A percentile compares a stretch with the other conserved stretches of the same genome.
Evolutionary conservation across 2,797 vertebrate species (phyloP).

Genomic region (Loris lydekkerianus): DNA sequence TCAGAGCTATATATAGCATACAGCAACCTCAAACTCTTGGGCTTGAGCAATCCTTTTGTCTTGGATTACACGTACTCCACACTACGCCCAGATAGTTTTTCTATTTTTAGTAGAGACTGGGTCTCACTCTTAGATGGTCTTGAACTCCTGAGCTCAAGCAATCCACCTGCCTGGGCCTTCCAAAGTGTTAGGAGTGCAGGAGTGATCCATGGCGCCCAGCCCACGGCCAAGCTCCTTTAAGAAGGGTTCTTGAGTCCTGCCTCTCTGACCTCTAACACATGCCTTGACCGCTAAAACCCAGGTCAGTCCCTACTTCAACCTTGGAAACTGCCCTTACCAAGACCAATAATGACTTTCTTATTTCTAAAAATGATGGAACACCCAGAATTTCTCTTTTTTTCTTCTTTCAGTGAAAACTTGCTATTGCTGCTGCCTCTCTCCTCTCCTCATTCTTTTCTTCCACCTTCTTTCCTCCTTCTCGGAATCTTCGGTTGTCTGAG

Average conservation of each 20-base stretch:
- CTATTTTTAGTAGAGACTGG: too few relatives aligned
- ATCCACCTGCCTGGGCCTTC: too few relatives aligned
- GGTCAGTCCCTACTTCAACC: not conserved
- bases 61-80: too few relatives aligned
- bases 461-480: not conserved
- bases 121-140: too few relatives aligned
- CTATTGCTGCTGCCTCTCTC: not conserved
- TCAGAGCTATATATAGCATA: too few relatives aligned
- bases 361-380: not conserved
- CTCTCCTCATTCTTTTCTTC: not conserved
- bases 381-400: not conserved
- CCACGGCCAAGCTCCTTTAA: not conserved
- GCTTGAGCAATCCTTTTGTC: too few relatives aligned
- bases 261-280: not conserved
- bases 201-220: too few relatives aligned
- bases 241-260: not conserved
- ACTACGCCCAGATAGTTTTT: too few relatives aligned
- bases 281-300: not conserved
- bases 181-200: too few relatives aligned
- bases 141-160: too few relatives aligned
- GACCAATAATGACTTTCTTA: not conserved
- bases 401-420: constrained; percentile 11
- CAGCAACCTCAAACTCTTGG: too few relatives aligned
- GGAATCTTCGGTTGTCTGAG: not conserved
- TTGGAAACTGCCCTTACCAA: not conserved